These are phyloP conservation scores for Orientallactaga bullata DNA, from an alignment of 2,113 vertebrate species.

Conservation along the genomic window DNA sequence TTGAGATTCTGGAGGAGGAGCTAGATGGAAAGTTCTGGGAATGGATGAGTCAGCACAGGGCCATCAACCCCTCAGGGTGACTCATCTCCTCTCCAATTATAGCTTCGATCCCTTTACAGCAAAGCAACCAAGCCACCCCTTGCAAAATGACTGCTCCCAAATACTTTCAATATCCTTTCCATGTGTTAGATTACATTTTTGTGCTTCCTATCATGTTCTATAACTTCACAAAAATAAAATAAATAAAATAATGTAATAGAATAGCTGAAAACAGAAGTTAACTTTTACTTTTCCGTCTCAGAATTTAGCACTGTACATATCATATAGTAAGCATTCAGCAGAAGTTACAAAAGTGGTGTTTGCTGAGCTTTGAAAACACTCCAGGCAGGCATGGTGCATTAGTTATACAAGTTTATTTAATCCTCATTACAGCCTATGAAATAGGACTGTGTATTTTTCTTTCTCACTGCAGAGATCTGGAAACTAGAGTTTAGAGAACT, in stretches of 20 bases:
- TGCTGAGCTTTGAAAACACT: background rate
- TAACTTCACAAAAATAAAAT: background rate
- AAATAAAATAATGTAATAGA: background rate
- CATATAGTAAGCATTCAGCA: background rate
- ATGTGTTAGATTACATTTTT: background rate
- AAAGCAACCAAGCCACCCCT: too few species aligned
- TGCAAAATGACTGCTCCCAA: background rate
- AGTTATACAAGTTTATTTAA: background rate
- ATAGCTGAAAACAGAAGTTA: background rate
- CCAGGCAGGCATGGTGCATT: background rate
- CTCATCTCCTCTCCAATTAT: background rate
- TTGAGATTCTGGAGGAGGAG: background rate
- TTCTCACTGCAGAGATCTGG: background rate
- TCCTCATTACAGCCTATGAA: background rate
- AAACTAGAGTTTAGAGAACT: background rate
- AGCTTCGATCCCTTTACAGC: background rate
- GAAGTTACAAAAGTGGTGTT: background rate
- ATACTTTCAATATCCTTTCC: background rate
- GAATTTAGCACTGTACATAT: background rate
- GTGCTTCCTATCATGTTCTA: background rate
- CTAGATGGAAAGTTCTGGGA: background rate
- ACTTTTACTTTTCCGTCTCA: background rate
- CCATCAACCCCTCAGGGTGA: rapidly evolving
- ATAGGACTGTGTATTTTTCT: background rate
- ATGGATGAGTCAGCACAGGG: too few species aligned